Conservation (phyloP, 1,140 invertebrate genomes). For the Hirudo medicinalis region DNA sequence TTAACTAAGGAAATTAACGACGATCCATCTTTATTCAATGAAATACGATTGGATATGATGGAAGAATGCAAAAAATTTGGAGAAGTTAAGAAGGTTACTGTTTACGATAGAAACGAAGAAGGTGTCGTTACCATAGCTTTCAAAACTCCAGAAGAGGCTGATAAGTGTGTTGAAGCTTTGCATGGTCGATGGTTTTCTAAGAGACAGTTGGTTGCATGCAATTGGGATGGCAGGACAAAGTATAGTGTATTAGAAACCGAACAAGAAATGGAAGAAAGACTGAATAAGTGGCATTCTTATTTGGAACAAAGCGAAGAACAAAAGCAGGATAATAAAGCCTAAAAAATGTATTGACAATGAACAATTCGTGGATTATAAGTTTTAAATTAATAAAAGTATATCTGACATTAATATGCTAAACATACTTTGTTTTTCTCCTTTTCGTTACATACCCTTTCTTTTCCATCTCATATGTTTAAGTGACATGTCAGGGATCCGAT, state of each 20-base stretch:
- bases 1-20: constrained; percentile 53
- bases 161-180: constrained; percentile 70
- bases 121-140: constrained; percentile 85
- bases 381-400: no score
- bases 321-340: not conserved
- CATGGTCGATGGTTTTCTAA: constrained; percentile 55
- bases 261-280: constrained; percentile 62
- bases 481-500: no score
- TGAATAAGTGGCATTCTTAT: constrained; percentile 77
- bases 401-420: no score
- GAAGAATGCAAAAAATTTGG: constrained; percentile 8
- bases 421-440: no score
- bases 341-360: no score
- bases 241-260: constrained; percentile 83
- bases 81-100: not conserved
- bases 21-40: not conserved
- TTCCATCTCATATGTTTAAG: no score
- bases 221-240: constrained; percentile 91
- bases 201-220: constrained; percentile 60
- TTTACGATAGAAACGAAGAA: constrained; percentile 49
- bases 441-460: no score
- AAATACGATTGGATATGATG: not conserved
- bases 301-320: constrained; percentile 28
- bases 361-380: no score
- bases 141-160: constrained; percentile 74